Evolutionary conservation across 2,888 invertebrate species (phyloP), one percentile per base, ranked within the genome.

Genomic region (Oscheius myriophilus): DNA sequence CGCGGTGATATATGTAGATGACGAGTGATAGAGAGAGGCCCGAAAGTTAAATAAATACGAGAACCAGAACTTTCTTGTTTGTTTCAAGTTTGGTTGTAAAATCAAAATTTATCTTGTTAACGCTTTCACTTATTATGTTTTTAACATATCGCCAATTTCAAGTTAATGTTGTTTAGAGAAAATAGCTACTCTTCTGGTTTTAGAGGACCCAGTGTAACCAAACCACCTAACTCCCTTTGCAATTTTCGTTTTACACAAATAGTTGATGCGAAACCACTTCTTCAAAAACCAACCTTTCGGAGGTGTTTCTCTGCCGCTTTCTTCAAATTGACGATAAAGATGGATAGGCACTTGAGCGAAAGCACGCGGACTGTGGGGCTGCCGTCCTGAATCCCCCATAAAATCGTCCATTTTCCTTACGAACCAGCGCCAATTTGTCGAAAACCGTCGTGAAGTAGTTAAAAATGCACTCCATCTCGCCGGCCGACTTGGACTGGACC

Each of bases 251-350:
- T 45, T 23, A 25, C 6, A 39, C 33, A 53, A 21, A 6, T 12
- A 16, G 16, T 16, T 9, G 23, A 23, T 23, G 46, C 4, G 46
- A 49, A 49, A 16, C 2, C 18, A 18, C 9, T 18, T 18, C 26
- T 64, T n/a, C n/a, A 21, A 26, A 43, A 41, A 26, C 53, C 21
- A 4, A 79, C 79, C 65, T 70, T 74, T 45, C 80, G 79, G 39
- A 81, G 64, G n/a, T 75, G 67, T 42, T 68, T 72, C 3, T 58
- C 55, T 1, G 79, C 76, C 0, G 75, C 59, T 45, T 80, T 80
- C 57, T 74, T 73, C 54, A 81, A 49, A 21, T 55, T 70, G 3
- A 21, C 25, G n/a, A 81, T 64, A 54, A 72, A 78, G 16, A 66
- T 25, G 4, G 67, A 23, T 0, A 74, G 51, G 21, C 59, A 42